Evolutionary conservation across 1,140 invertebrate species (phyloP).

Genomic region (Papilio glaucus): DNA sequence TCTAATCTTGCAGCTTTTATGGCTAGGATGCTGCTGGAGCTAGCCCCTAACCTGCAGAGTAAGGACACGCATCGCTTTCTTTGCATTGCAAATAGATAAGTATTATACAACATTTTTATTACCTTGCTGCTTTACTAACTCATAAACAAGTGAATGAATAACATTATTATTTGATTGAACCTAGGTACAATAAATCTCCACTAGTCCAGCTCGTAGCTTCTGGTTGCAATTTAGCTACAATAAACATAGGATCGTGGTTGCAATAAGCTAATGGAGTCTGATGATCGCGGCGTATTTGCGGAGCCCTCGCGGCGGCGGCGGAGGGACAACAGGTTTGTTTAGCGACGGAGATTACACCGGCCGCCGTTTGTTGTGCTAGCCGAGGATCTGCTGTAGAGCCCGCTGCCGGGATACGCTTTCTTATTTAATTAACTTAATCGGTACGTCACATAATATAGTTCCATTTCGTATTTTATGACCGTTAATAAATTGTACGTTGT

Average conservation of each 20-base stretch:
- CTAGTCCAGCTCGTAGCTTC: conserved; percentile 2
- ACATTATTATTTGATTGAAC: neutral
- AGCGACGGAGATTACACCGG: conserved; percentile 12
- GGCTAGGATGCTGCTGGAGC: too few relatives aligned
- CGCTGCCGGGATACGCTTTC: neutral
- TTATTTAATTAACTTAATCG: conserved; percentile 6
- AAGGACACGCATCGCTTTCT: too few relatives aligned
- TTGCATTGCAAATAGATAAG: too few relatives aligned
- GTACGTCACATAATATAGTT: neutral
- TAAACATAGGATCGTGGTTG: conserved; percentile 32
- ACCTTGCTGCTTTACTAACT: too few relatives aligned
- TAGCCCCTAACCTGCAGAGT: too few relatives aligned
- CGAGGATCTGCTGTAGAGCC: conserved; percentile 26
- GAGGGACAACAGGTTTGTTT: conserved; percentile 32
- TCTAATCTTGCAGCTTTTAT: too few relatives aligned
- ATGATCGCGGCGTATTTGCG: conserved; percentile 62
- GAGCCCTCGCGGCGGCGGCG: conserved; percentile 45
- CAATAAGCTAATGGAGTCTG: conserved; percentile 68
- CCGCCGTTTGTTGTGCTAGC: conserved; percentile 23
- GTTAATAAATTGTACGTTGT: too few relatives aligned
- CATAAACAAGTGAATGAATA: too few relatives aligned
- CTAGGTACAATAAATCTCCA: neutral
- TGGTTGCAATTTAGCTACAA: conserved; percentile 4
- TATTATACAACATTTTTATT: too few relatives aligned
- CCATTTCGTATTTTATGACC: too few relatives aligned